Base-by-base conservation (phyloP, 1,140 invertebrate species). In the Drosophila sechellia region DNA sequence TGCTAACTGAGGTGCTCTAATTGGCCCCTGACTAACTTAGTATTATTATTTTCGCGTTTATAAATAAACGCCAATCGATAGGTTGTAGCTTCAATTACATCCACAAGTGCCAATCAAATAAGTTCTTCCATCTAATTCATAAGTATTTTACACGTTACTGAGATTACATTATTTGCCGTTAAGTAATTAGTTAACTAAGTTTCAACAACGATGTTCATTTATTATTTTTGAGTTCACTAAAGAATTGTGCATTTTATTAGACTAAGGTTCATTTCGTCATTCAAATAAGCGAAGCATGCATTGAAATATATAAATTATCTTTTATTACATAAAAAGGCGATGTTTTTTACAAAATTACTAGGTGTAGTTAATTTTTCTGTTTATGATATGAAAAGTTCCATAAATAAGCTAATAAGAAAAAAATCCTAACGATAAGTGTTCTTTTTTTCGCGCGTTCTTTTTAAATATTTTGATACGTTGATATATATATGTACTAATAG, bases 91-190 rank as follows among this genome's bases (percentile, higher is more conserved):
- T 64, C 61, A 54, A 75, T 54, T 43, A 50, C 73, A 58, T 48
- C 49, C 61, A 57, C 74, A 89, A 84, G 84, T 87, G 84, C 84
- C 84, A 87, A 87, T 87, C 75, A 71, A 71, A 63, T 76, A 68
- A 79, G 83, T 76, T 86, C 79, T 87, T 86, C 83, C 83, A 86
- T 45, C 5, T 71, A 57, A 12, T 5, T 42, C 8, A 15, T 77
- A 81, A 65, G 72, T 52, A 66, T 22, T 43, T 40, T 45, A 20
- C 4, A 40, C 17, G 42, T 46, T 45, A 65, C 34, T 56, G 31
- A 73, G 43, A 66, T 56, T 58, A 57, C 31, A 56, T 42, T 63
- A 15, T 34, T 22, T 6, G 20, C 20, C 43, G 20, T 46, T 46
- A 43, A 43, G 17, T 6, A 6, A 40, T 40, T 40, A 56, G 34